Evolutionary conservation across 2,113 vertebrate species (phyloP), one percentile per base, ranked within the genome.

Genomic region (Elaphurus davidianus): DNA sequence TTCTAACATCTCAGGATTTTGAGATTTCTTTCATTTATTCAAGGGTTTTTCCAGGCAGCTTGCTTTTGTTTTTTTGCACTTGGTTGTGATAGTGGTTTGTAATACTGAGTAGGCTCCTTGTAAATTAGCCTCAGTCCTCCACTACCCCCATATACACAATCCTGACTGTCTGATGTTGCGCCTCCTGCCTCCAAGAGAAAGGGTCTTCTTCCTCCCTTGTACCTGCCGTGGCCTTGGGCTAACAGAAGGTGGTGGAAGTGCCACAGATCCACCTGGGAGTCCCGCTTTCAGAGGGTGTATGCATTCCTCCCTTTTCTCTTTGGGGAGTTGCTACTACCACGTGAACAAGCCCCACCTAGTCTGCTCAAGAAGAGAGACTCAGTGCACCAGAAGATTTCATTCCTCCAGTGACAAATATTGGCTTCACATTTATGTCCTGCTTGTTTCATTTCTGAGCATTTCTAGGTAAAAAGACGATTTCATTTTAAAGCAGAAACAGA

Each of bases 401-500:
- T 95, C 9, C 15, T 91, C 19, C 28, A 71, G 2, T 45, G 4
- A 47, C 17, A 50, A 40, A 25, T 55, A 36, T 2, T 40, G 45
- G 19, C 74, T 92, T 82, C 16, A 33, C 23, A 25, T 25, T 27
- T 54, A 81, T 55, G 54, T 9, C 12, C 30, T 85, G 30, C 15
- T 54, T 95, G 21, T 85, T 96, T 88, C 45, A 14, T 88, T 89
- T 91, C 45, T 91, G 59, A 95, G 59, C 14, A 55, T 93, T 74
- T 93, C 40, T 91, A 36, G 45, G 50, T 62, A 60, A 95, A 54
- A 78, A 43, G 33, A 76, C 15, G 19, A 92, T 87, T 95, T 74
- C 13, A 36, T 60, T 96, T 96, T 81, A 60, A 93, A 95, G 62
- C 21, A 95, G 50, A 85, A 97, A 30, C 50, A 85, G 43, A 83